Percentiles rank a stretch among this genome's conserved stretches.
Conservation (phyloP, 2,113 vertebrate genomes). For the Ameiurus melas region DNA sequence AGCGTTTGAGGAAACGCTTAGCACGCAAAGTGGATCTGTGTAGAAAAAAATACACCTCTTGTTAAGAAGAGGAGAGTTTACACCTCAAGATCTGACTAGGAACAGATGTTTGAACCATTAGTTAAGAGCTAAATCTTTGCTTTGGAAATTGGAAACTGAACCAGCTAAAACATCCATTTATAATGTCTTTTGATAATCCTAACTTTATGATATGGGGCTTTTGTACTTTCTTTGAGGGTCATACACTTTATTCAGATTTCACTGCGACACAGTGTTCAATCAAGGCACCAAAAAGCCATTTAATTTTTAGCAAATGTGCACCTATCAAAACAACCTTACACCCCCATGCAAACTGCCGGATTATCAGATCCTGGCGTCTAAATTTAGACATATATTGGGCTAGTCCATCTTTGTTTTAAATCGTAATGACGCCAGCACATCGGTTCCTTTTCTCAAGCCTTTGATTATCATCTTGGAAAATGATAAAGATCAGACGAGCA, state of each 20-base stretch:
- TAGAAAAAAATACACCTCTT: constrained; percentile 7
- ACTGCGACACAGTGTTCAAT: neutral
- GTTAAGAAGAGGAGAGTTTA: neutral
- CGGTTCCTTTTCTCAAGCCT: constrained; percentile 1
- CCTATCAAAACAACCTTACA: constrained; percentile 29
- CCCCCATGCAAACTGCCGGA: constrained; percentile 11
- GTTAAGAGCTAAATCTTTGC: neutral
- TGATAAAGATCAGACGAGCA: constrained; percentile 49
- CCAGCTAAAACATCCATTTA: neutral
- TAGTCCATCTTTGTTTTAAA: constrained; percentile 37
- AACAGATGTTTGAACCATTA: constrained; percentile 19
- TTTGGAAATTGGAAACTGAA: neutral
- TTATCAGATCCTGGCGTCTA: constrained; percentile 46
- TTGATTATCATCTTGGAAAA: constrained; percentile 37
- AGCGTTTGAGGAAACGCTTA: constrained; percentile 29
- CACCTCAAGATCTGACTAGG: neutral
- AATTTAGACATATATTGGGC: constrained; percentile 43
- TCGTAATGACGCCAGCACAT: constrained; percentile 24
- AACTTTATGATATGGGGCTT: neutral
- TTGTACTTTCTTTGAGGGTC: neutral
- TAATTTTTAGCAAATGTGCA: constrained; percentile 5
- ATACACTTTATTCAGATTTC: neutral
- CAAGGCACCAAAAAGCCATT: neutral
- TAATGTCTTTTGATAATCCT: neutral
- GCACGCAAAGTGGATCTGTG: constrained; percentile 38